A percentile compares a stretch with the other conserved stretches of the same genome.
Evolutionary conservation across 2,888 invertebrate genomes (phyloP).

Genomic region (Pollenia griseotomentosa): DNA sequence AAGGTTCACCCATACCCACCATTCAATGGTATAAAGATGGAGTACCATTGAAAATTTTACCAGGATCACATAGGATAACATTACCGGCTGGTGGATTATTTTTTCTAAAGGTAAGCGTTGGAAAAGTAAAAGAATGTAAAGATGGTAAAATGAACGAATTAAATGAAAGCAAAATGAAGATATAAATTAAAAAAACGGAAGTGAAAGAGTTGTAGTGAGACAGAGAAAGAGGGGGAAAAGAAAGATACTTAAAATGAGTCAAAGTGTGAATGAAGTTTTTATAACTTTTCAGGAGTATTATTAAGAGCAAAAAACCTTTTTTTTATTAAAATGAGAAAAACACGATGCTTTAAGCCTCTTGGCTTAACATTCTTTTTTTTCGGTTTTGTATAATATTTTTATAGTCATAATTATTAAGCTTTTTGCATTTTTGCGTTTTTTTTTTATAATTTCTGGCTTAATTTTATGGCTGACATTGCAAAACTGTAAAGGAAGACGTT

Average conservation of each 20-base stretch:
- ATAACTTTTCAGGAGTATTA: slow-evolving; percentile 13
- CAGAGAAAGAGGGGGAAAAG: neutral
- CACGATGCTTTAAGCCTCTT: slow-evolving; percentile 65
- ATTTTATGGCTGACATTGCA: slow-evolving; percentile 73
- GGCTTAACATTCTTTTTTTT: slow-evolving; percentile 54
- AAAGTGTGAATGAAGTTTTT: slow-evolving; percentile 65
- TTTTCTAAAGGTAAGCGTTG: slow-evolving; percentile 87
- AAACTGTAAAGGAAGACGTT: slow-evolving; percentile 54
- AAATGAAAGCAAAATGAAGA: slow-evolving; percentile 46
- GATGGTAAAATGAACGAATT: slow-evolving; percentile 30
- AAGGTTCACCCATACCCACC: slow-evolving; percentile 91
- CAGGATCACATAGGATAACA: slow-evolving; percentile 89
- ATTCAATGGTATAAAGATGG: slow-evolving; percentile 93
- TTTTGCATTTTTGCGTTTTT: slow-evolving; percentile 29
- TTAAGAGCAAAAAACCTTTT: slow-evolving; percentile 27
- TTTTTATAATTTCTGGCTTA: slow-evolving; percentile 67
- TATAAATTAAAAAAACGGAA: slow-evolving; percentile 40
- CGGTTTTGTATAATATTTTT: slow-evolving; percentile 33
- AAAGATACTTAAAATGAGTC: slow-evolving; percentile 51
- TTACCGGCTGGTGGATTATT: slow-evolving; percentile 93
- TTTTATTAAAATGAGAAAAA: slow-evolving; percentile 3
- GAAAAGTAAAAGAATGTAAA: slow-evolving; percentile 76
- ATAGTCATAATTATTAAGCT: slow-evolving; percentile 49
- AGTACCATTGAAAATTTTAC: slow-evolving; percentile 86
- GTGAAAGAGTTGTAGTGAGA: slow-evolving; percentile 29